A percentile compares a stretch with the other conserved stretches of the same genome.
Conservation (phyloP, 2,888 invertebrate species). For the Thera obeliscata region DNA sequence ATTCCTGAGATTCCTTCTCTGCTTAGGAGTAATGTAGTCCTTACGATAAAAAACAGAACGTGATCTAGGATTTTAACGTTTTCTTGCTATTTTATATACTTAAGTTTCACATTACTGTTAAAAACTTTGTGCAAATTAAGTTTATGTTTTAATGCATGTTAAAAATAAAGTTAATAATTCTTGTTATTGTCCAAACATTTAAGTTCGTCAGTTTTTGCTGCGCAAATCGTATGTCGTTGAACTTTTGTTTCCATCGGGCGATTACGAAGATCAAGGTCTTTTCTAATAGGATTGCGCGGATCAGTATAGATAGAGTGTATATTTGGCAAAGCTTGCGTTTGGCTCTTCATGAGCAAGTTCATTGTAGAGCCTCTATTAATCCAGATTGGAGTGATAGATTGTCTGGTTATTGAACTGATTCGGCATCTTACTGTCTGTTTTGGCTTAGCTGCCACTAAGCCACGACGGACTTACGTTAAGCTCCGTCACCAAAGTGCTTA, state of each 20-base stretch:
- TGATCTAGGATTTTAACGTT: slow-evolving; percentile 9
- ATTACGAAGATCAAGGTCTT: slow-evolving; percentile 31
- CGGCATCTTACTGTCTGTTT: too few relatives aligned
- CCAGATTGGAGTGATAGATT: neutral
- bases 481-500: neutral
- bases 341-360: slow-evolving; percentile 9
- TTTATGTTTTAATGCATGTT: neutral
- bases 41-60: slow-evolving; percentile 12
- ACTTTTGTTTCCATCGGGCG: slow-evolving; percentile 29
- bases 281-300: slow-evolving; percentile 39
- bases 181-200: neutral
- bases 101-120: slow-evolving; percentile 9
- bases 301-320: slow-evolving; percentile 26
- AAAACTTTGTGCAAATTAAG: neutral
- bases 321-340: slow-evolving; percentile 26
- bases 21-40: slow-evolving; percentile 23
- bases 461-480: neutral
- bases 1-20: slow-evolving; percentile 40
- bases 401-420: neutral
- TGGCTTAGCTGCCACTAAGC: neutral
- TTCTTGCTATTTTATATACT: neutral
- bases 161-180: neutral
- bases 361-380: neutral
- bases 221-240: slow-evolving; percentile 33
- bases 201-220: slow-evolving; percentile 26